A percentile compares a stretch with the other conserved stretches of the same genome.
phyloP scores from a whole-genome alignment of 2,797 vertebrate genomes.

The Hoplostethus mediterraneus region DNA sequence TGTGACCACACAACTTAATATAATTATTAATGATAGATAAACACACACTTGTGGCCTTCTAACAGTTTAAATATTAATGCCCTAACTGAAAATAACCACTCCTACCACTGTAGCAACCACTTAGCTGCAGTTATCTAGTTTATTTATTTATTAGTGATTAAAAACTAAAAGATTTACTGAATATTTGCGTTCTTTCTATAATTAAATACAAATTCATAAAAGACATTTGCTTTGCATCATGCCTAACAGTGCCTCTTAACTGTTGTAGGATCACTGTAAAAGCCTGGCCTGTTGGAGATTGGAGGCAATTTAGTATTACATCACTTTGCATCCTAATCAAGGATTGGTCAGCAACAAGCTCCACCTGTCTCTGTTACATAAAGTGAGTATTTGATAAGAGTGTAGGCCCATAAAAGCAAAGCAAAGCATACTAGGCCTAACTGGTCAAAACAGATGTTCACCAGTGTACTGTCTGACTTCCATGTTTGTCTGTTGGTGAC shows the following conservation, averaged over 20 bases:
- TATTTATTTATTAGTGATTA: no score
- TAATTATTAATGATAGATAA: no score
- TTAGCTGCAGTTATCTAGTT: no score
- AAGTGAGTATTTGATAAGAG: constrained; percentile 15
- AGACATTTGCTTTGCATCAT: no score
- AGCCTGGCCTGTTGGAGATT: not conserved
- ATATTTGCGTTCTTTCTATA: not conserved
- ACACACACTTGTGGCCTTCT: not conserved
- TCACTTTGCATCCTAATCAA: constrained; percentile 40
- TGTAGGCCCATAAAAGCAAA: constrained; percentile 20
- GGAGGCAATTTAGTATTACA: constrained; percentile 41
- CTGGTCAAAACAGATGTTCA: constrained; percentile 25
- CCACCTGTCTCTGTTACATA: constrained; percentile 35
- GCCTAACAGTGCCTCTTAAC: no score
- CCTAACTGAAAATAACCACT: no score
- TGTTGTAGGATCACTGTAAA: no score
- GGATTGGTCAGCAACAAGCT: constrained; percentile 35
- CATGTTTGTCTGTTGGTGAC: not conserved
- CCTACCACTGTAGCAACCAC: no score
- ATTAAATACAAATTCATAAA: no score
- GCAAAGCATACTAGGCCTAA: not conserved
- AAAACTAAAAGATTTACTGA: not conserved
- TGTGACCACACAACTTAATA: no score
- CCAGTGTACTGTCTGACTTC: not conserved
- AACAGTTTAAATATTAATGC: not conserved